Conservation (phyloP, 1,140 invertebrate genomes). For the Asobara japonica region DNA sequence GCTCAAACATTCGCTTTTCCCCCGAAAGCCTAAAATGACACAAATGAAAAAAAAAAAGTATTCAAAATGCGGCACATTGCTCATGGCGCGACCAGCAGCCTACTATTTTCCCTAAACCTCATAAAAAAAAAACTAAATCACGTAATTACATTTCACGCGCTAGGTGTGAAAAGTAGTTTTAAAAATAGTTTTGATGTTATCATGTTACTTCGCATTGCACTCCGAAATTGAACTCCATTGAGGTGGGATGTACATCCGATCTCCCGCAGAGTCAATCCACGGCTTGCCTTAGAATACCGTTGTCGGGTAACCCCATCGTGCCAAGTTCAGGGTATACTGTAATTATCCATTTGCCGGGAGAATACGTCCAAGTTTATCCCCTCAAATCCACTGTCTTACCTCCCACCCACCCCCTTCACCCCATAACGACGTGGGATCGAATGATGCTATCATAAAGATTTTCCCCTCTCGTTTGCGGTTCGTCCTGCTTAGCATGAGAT, state of each 20-base stretch:
- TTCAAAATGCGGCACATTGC: too few relatives aligned
- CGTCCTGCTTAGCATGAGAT: too few relatives aligned
- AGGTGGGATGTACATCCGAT: slow-evolving; percentile 5
- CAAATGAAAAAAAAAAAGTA: too few relatives aligned
- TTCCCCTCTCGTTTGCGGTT: background rate
- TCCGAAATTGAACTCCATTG: slow-evolving; percentile 13
- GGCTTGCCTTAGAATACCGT: slow-evolving; percentile 2
- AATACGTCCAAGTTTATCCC: background rate
- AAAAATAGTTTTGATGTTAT: slow-evolving; percentile 1
- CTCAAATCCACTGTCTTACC: slow-evolving; percentile 1
- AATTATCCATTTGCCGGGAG: background rate
- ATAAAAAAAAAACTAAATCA: too few relatives aligned
- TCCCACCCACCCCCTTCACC: background rate
- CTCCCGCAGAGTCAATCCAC: slow-evolving; percentile 3
- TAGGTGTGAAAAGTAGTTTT: background rate
- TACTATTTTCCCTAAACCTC: too few relatives aligned
- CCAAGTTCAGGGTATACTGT: slow-evolving; percentile 16
- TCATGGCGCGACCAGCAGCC: too few relatives aligned
- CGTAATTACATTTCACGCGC: too few relatives aligned
- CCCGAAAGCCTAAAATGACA: too few relatives aligned
- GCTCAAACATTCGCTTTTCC: too few relatives aligned
- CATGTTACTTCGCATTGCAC: background rate
- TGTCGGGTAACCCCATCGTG: slow-evolving; percentile 17
- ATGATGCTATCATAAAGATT: background rate
- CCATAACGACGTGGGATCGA: background rate